Conservation (phyloP, 2,113 vertebrate genomes). For the Rhabdomys dilectus region DNA sequence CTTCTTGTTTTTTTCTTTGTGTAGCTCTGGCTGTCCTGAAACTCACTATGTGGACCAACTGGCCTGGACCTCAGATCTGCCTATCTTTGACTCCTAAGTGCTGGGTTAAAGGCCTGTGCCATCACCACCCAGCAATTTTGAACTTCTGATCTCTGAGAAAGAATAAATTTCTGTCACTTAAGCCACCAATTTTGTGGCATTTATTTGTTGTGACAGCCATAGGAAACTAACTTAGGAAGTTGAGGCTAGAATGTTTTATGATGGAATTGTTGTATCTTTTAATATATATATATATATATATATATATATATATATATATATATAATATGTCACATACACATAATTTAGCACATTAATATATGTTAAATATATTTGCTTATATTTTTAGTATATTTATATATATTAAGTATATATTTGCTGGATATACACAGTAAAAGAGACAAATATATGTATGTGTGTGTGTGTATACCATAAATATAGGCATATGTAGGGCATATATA, state of each 20-base stretch:
- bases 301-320: background rate
- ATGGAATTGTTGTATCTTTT: background rate
- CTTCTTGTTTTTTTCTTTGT: background rate
- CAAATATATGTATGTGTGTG: too few species aligned
- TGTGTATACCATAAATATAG: too few species aligned
- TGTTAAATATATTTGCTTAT: too few species aligned
- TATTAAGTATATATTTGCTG: too few species aligned
- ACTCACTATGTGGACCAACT: background rate
- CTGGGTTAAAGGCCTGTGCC: background rate
- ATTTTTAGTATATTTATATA: too few species aligned
- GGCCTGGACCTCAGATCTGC: background rate
- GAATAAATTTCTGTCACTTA: constrained; percentile 20
- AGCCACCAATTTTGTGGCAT: background rate
- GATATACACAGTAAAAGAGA: too few species aligned
- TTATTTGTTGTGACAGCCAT: background rate
- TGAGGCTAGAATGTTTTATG: background rate
- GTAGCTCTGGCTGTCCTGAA: background rate
- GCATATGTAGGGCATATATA: background rate
- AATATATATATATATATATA: background rate
- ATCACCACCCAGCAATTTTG: background rate
- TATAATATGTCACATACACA: background rate
- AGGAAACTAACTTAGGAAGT: background rate
- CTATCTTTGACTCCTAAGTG: background rate
- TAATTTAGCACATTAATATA: too few species aligned
- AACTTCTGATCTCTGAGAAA: background rate